phyloP scores from a whole-genome alignment of 2,888 invertebrate genomes.

The Ornithoptera alexandrae region DNA sequence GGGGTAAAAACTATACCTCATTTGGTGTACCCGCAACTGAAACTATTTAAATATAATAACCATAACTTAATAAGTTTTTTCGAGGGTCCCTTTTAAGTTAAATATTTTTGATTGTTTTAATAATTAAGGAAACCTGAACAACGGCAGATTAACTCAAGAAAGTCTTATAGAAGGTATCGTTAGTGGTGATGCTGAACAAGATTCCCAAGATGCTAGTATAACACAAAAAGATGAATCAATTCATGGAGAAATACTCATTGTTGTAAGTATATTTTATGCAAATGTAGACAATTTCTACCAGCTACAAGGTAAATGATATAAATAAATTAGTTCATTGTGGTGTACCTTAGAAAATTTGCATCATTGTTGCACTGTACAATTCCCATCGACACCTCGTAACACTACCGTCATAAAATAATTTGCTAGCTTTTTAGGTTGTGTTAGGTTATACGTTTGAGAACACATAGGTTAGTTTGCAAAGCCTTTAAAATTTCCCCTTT shows the following conservation, averaged over 20 bases:
- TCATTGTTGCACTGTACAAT: constrained; percentile 69
- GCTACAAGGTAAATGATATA: constrained; percentile 64
- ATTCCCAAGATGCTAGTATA: constrained; percentile 75
- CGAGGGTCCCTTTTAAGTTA: constrained; percentile 75
- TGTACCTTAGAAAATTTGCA: constrained; percentile 71
- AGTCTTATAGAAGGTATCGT: constrained; percentile 75
- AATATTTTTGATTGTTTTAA: constrained; percentile 78
- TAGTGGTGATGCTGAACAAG: constrained; percentile 70
- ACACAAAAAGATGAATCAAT: constrained; percentile 61
- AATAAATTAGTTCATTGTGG: constrained; percentile 68
- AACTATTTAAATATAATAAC: constrained; percentile 58
- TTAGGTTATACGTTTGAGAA: constrained; percentile 45
- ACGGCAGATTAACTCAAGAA: constrained; percentile 70
- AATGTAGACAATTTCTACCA: constrained; percentile 48
- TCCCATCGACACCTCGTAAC: constrained; percentile 63
- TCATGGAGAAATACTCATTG: constrained; percentile 63
- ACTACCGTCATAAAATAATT: constrained; percentile 70
- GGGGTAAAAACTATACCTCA: constrained; percentile 69
- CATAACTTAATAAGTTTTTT: constrained; percentile 54
- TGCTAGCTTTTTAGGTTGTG: constrained; percentile 71
- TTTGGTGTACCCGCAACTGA: constrained; percentile 67
- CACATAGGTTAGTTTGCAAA: constrained; percentile 47
- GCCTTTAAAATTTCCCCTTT: background rate
- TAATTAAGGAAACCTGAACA: constrained; percentile 75
- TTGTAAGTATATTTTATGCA: constrained; percentile 70